phyloP scores from a whole-genome alignment of 2,113 vertebrate genomes.

The Salvelinus sp. region DNA sequence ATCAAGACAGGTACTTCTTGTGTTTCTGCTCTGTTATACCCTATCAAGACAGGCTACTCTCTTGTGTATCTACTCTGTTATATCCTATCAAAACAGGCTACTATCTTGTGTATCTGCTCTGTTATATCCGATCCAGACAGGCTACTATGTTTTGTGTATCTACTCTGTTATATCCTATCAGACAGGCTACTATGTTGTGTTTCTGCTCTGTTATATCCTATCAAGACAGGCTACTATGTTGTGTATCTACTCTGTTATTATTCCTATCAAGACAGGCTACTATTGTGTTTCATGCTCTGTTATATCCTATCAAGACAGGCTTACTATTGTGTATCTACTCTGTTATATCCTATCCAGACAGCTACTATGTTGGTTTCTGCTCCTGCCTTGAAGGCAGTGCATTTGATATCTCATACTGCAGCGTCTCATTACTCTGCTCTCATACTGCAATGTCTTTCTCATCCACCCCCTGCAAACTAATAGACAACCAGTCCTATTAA shows the following conservation, averaged over 20 bases:
- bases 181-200: no score
- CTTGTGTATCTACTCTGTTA: no score
- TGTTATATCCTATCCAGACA: slow-evolving; percentile 5
- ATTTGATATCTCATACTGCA: slow-evolving; percentile 17
- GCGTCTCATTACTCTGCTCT: not conserved
- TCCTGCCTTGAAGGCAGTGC: slow-evolving; percentile 21
- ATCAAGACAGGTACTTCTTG: slow-evolving; percentile 52
- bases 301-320: not conserved
- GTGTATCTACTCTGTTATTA: not conserved
- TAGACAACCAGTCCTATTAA: not conserved
- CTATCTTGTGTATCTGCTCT: no score
- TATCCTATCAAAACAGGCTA: no score
- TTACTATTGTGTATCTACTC: slow-evolving; percentile 31
- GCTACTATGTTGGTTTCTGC: slow-evolving; percentile 24
- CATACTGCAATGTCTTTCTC: not conserved
- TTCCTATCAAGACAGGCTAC: no score
- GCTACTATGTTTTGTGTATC: no score
- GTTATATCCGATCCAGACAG: not conserved
- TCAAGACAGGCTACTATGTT: no score
- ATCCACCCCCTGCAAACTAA: not conserved
- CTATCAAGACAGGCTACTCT: no score
- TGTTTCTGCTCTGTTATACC: slow-evolving; percentile 14
- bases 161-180: no score
- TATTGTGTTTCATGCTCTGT: not conserved
- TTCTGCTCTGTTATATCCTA: no score